phyloP scores from a whole-genome alignment of 2,888 invertebrate species.

The Pseudococcus longispinus region DNA sequence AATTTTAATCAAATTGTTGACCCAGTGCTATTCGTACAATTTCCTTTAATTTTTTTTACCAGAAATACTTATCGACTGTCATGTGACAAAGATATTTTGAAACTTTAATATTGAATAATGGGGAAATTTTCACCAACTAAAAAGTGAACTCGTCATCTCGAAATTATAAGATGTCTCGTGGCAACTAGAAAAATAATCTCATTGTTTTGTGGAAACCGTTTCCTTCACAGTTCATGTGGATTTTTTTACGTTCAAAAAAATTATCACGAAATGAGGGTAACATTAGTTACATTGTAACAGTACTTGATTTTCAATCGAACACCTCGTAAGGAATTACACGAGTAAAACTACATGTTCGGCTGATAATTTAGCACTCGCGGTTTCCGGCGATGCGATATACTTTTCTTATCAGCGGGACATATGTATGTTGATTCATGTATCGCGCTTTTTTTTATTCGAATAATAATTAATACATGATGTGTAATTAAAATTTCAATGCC shows the following conservation, averaged over 20 bases:
- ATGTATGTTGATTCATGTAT: neutral
- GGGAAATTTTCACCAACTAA: too few relatives aligned
- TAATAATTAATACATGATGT: neutral
- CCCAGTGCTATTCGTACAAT: neutral
- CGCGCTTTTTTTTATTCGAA: neutral
- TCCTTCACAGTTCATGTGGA: too few relatives aligned
- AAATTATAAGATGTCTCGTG: too few relatives aligned
- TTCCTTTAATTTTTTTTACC: neutral
- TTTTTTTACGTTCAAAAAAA: too few relatives aligned
- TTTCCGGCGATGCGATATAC: neutral
- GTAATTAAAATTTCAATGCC: neutral
- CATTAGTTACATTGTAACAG: neutral
- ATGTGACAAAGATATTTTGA: too few relatives aligned
- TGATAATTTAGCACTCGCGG: neutral
- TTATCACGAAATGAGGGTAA: too few relatives aligned
- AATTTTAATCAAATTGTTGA: neutral
- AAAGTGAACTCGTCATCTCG: too few relatives aligned
- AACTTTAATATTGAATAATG: too few relatives aligned
- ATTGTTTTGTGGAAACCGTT: too few relatives aligned
- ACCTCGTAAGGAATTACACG: too few relatives aligned
- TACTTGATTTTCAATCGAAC: neutral
- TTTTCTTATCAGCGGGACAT: slow-evolving; percentile 21
- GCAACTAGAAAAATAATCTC: too few relatives aligned
- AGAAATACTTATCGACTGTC: too few relatives aligned
- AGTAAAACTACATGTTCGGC: neutral